phyloP scores from a whole-genome alignment of 2,113 vertebrate genomes.

The Microcebus lehilahytsara region DNA sequence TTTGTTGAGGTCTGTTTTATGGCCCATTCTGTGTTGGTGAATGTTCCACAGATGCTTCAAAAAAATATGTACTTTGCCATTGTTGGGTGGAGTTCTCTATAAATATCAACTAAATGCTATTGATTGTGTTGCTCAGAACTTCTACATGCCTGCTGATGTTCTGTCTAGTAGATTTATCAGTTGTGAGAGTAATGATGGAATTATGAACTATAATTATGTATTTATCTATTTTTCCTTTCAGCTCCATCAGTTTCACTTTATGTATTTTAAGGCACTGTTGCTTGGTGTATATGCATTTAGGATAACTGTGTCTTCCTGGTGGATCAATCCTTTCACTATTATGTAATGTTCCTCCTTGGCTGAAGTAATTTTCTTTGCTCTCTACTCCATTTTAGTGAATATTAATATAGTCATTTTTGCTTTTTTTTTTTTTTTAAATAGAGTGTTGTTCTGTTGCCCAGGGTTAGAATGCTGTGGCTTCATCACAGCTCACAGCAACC shows the following conservation, averaged over 20 bases:
- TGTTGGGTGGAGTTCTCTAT: not conserved
- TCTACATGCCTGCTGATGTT: not conserved
- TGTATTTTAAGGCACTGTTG: not conserved
- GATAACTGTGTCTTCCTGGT: not conserved
- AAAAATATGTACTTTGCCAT: not conserved
- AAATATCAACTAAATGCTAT: not conserved
- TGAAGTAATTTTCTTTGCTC: not conserved
- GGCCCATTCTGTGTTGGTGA: not conserved
- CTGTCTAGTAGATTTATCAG: not conserved
- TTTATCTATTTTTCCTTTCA: not conserved
- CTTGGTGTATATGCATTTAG: not conserved
- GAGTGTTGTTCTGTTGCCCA: too few species aligned
- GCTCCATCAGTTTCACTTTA: not conserved
- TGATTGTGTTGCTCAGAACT: not conserved
- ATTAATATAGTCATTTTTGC: not conserved
- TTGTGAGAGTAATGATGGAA: not conserved
- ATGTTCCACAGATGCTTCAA: not conserved
- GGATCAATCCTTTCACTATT: not conserved
- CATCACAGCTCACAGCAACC: too few species aligned
- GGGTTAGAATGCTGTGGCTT: too few species aligned
- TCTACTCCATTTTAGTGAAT: not conserved
- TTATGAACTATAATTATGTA: not conserved
- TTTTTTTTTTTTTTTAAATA: not conserved
- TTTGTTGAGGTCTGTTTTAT: not conserved
- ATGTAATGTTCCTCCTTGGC: not conserved